Evolutionary conservation across 2,113 vertebrate genomes (phyloP).

Genomic region (Plectropomus leopardus): DNA sequence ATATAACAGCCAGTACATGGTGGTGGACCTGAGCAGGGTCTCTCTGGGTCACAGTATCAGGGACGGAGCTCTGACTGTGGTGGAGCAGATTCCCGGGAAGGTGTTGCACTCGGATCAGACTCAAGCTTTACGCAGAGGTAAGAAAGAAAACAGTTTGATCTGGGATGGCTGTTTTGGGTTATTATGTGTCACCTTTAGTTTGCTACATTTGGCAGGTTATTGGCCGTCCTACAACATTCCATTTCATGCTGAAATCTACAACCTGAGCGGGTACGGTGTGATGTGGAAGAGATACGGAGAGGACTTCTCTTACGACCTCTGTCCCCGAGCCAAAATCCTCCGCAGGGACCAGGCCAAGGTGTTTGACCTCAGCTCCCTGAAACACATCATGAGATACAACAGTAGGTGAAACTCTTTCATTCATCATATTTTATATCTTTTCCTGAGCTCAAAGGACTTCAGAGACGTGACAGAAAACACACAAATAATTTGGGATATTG

Average conservation of each 20-base stretch:
- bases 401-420: slow-evolving; percentile 80
- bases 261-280: slow-evolving; percentile 87
- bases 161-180: too few relatives aligned
- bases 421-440: not conserved
- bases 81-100: slow-evolving; percentile 92
- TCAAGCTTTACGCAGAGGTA: slow-evolving; percentile 88
- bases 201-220: slow-evolving; percentile 85
- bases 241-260: slow-evolving; percentile 90
- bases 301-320: slow-evolving; percentile 92
- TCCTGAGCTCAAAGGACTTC: slow-evolving; percentile 1
- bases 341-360: slow-evolving; percentile 91
- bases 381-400: slow-evolving; percentile 94
- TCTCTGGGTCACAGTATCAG: slow-evolving; percentile 83
- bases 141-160: slow-evolving; percentile 10
- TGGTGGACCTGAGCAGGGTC: slow-evolving; percentile 90
- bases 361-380: slow-evolving; percentile 86
- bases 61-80: slow-evolving; percentile 85
- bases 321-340: slow-evolving; percentile 93
- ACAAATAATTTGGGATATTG: not conserved
- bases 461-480: slow-evolving; percentile 2
- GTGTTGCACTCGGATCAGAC: slow-evolving; percentile 91
- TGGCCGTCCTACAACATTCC: slow-evolving; percentile 95
- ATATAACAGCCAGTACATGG: slow-evolving; percentile 95
- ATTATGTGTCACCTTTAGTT: not conserved
- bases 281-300: slow-evolving; percentile 87